Evolutionary conservation across 2,797 vertebrate species (phyloP), one percentile per base, ranked within the genome.

Genomic region (Amblyraja radiata): DNA sequence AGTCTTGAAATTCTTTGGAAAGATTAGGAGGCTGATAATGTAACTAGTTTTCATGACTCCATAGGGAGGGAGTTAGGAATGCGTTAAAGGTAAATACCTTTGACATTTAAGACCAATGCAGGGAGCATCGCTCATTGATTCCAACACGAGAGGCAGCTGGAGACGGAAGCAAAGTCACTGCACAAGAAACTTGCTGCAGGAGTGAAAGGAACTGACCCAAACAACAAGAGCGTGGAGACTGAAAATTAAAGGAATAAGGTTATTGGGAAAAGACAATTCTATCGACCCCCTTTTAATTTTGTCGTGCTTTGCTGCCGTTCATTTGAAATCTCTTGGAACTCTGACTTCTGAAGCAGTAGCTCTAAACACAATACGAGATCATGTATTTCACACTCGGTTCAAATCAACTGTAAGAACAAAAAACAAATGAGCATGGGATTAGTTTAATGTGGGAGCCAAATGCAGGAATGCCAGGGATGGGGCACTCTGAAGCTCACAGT

Each of bases 391-490:
- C 61, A 84, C 14, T 16, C 9, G 61, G n/a, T 88, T 88, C 61
- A 36, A 68, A 88, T 36, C 84, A 88, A 21, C n/a, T 88, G 63
- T 88, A 68, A 88, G 68, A 68, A 28, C 81, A 88, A 88, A 88
- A 2, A 65, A 65, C 84, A 88, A 68, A 68, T 88, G 32, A 65
- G 6, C 84, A 88, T 36, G 16, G n/a, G 84, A 88, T 68, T 68
- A 21, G 84, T 68, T 88, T 68, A 68, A 88, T 88, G 63, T 88
- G 84, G 63, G 63, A 88, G 61, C 61, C n/a, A 63, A 14, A 68
- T 68, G 61, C 32, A 68, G n/a, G 58, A n/a, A 16, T 28, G n/a
- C 61, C 7, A 21, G n/a, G 58, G 61, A 88, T 88, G 84, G 63
- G 68, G 68, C 9, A 36, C 14, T 36, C 6, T 32, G 18, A 65